phyloP scores from a whole-genome alignment of 2,113 vertebrate genomes.

The Pardalotus punctatus region DNA sequence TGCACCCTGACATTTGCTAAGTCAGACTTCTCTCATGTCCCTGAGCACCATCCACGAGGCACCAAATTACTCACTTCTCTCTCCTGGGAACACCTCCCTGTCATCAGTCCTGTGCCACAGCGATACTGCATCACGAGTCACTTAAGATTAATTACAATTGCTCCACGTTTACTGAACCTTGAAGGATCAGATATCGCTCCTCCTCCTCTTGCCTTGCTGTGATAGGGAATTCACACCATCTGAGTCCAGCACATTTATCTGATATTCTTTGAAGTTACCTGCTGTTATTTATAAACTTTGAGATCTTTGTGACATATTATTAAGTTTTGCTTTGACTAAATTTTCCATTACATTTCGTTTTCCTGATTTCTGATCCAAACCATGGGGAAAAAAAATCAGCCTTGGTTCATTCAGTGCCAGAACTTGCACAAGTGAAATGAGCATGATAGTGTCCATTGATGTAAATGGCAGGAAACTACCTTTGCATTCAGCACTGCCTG shows the following conservation, averaged over 20 bases:
- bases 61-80: background rate
- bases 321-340: background rate
- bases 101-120: background rate
- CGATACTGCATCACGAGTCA: background rate
- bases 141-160: conserved; percentile 38
- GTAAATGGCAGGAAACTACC: background rate
- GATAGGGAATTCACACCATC: background rate
- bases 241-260: background rate
- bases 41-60: background rate
- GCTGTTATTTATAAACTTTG: background rate
- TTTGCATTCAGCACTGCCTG: background rate
- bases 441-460: background rate
- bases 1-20: conserved; percentile 45
- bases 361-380: background rate
- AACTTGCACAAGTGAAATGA: background rate
- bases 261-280: background rate
- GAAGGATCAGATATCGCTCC: background rate
- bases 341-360: background rate
- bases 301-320: background rate
- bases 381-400: background rate
- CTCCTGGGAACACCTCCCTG: background rate
- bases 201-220: background rate
- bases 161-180: background rate
- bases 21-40: conserved; percentile 21
- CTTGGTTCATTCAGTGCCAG: background rate